Evolutionary conservation across 2,797 vertebrate genomes (phyloP).

Genomic region (Tenualosa ilisha): DNA sequence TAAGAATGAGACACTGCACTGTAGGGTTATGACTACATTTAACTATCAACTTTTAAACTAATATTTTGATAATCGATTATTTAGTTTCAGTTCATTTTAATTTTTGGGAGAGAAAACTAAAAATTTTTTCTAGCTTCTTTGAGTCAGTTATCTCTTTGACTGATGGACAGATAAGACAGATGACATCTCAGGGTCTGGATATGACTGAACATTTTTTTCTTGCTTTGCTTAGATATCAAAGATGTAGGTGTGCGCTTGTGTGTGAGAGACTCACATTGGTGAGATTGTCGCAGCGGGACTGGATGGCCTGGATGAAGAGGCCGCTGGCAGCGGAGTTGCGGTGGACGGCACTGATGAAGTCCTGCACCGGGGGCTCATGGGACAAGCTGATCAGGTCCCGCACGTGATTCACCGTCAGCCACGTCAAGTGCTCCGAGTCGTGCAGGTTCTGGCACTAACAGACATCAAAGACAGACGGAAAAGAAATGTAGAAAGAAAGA

Average conservation of each 20-base stretch:
- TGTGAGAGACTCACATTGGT: slow-evolving; percentile 18
- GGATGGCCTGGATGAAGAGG: slow-evolving; percentile 97
- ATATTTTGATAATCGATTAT: too few species aligned
- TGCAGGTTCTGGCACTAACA: slow-evolving; percentile 96
- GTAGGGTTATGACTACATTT: too few species aligned
- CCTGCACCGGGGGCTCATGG: slow-evolving; percentile 96
- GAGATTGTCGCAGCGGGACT: slow-evolving; percentile 96
- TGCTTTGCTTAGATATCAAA: too few species aligned
- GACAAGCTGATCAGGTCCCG: slow-evolving; percentile 93
- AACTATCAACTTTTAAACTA: too few species aligned
- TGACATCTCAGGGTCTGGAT: too few species aligned
- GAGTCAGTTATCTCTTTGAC: too few species aligned
- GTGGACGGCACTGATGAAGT: slow-evolving; percentile 96
- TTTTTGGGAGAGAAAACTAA: too few species aligned
- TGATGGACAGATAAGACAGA: too few species aligned
- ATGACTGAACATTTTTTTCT: too few species aligned
- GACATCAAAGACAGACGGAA: background rate
- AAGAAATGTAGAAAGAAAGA: background rate
- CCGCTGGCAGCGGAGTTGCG: slow-evolving; percentile 96
- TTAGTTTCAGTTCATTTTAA: too few species aligned
- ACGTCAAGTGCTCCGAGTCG: slow-evolving; percentile 95
- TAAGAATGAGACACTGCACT: too few species aligned
- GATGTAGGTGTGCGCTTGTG: background rate
- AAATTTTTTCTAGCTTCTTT: too few species aligned
- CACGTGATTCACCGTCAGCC: slow-evolving; percentile 97